Percentiles rank a stretch among this genome's conserved stretches.
Evolutionary conservation across 2,797 vertebrate species (phyloP).

Genomic region (Urosaurus nigricauda): DNA sequence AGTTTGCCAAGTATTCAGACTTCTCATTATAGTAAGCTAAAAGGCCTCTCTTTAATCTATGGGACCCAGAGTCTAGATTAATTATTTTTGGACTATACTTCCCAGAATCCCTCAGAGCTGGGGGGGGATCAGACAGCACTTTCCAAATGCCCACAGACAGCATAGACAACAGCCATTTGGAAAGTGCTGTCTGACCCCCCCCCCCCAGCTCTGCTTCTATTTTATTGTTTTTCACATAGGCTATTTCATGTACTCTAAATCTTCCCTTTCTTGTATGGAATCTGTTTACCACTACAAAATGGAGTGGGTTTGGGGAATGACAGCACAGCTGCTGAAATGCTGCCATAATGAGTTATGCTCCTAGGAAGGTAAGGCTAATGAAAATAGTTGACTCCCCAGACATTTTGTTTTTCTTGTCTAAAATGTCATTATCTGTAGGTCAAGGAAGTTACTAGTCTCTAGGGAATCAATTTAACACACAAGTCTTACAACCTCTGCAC

Average conservation of each 20-base stretch:
- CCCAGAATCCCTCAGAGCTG: too few relatives aligned
- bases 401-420: neutral
- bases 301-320: neutral
- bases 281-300: slow-evolving; percentile 33
- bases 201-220: too few relatives aligned
- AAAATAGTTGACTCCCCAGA: slow-evolving; percentile 20
- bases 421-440: slow-evolving; percentile 37
- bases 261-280: neutral
- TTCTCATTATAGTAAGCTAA: slow-evolving; percentile 14
- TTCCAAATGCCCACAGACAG: too few relatives aligned
- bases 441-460: slow-evolving; percentile 55
- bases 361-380: slow-evolving; percentile 31
- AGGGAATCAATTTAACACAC: slow-evolving; percentile 34
- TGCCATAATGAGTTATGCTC: slow-evolving; percentile 33
- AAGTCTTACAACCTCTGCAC: neutral
- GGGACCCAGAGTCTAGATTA: too few relatives aligned
- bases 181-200: too few relatives aligned
- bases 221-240: neutral
- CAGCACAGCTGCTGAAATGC: slow-evolving; percentile 45
- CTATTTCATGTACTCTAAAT: slow-evolving; percentile 11
- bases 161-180: too few relatives aligned
- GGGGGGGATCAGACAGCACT: too few relatives aligned
- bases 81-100: too few relatives aligned
- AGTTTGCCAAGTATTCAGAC: neutral
- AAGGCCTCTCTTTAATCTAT: neutral